Evolutionary conservation across 2,888 invertebrate species (phyloP).

Genomic region (Polydrusus pterygomalis): DNA sequence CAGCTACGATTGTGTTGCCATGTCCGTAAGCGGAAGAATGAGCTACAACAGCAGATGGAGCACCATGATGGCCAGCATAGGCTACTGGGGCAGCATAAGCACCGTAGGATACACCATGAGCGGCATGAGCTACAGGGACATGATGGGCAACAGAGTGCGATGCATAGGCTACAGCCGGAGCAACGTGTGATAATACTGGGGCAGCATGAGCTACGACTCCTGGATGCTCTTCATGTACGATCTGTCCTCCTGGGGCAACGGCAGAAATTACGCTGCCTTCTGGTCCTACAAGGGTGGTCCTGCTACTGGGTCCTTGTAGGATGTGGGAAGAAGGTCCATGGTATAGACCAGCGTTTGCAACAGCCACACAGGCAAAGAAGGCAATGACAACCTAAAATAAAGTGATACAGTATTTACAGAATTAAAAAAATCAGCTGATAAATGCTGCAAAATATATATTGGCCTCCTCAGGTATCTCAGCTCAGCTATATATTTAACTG

Average conservation of each 20-base stretch:
- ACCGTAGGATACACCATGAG: too few relatives aligned
- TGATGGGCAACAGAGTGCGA: slow-evolving; percentile 13
- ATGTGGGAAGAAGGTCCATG: slow-evolving; percentile 51
- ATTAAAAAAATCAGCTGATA: too few relatives aligned
- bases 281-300: slow-evolving; percentile 63
- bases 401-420: slow-evolving; percentile 42
- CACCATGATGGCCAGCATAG: slow-evolving; percentile 22
- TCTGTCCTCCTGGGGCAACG: slow-evolving; percentile 47
- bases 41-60: slow-evolving; percentile 35
- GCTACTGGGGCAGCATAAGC: slow-evolving; percentile 34
- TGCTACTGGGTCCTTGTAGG: slow-evolving; percentile 63
- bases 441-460: too few relatives aligned
- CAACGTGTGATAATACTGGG: slow-evolving; percentile 51
- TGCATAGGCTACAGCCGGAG: slow-evolving; percentile 33
- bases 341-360: slow-evolving; percentile 59
- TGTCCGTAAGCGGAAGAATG: slow-evolving; percentile 38
- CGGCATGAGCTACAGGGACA: too few relatives aligned
- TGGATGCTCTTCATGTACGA: slow-evolving; percentile 58
- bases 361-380: slow-evolving; percentile 62
- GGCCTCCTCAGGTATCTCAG: too few relatives aligned
- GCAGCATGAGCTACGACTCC: slow-evolving; percentile 52
- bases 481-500: too few relatives aligned
- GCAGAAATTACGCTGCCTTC: slow-evolving; percentile 60
- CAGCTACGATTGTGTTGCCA: slow-evolving; percentile 22
- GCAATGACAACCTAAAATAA: slow-evolving; percentile 58